Percentiles rank a stretch among this genome's conserved stretches.
phyloP scores from a whole-genome alignment of 2,888 invertebrate species.

The Agonopterix alstromeriana region DNA sequence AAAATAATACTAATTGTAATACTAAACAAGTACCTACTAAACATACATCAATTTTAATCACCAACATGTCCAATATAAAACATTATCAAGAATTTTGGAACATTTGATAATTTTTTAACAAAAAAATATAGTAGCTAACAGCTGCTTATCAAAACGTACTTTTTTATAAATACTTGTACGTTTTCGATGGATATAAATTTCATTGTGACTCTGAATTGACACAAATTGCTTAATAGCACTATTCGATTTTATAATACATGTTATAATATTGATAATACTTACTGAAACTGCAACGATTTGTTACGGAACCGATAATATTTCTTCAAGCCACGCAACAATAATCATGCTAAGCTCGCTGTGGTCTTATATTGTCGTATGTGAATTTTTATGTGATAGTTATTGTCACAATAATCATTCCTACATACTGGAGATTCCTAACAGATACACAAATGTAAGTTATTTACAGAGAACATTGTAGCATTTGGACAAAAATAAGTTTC shows the following conservation, averaged over 20 bases:
- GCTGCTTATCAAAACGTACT: background rate
- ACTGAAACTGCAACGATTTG: background rate
- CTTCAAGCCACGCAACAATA: slow-evolving; percentile 20
- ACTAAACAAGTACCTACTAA: background rate
- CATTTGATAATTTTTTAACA: background rate
- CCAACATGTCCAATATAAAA: background rate
- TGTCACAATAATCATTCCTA: slow-evolving; percentile 44
- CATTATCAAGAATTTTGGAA: background rate
- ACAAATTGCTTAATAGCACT: slow-evolving; percentile 4
- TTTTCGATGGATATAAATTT: slow-evolving; percentile 5
- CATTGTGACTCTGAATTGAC: slow-evolving; percentile 11
- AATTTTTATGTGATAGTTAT: slow-evolving; percentile 66
- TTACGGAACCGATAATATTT: background rate
- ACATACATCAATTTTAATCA: background rate
- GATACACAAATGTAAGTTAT: no score
- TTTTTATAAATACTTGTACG: background rate
- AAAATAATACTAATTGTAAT: background rate
- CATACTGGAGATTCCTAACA: slow-evolving; percentile 18
- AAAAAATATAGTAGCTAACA: background rate
- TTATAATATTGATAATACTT: background rate
- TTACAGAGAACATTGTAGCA: no score
- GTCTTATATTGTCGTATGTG: slow-evolving; percentile 56
- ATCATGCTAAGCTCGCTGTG: slow-evolving; percentile 59
- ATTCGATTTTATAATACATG: background rate
- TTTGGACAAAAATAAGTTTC: no score